These are phyloP conservation scores for Thalassophryne amazonica DNA, from an alignment of 2,797 vertebrate genomes.

Conservation along the genomic window DNA sequence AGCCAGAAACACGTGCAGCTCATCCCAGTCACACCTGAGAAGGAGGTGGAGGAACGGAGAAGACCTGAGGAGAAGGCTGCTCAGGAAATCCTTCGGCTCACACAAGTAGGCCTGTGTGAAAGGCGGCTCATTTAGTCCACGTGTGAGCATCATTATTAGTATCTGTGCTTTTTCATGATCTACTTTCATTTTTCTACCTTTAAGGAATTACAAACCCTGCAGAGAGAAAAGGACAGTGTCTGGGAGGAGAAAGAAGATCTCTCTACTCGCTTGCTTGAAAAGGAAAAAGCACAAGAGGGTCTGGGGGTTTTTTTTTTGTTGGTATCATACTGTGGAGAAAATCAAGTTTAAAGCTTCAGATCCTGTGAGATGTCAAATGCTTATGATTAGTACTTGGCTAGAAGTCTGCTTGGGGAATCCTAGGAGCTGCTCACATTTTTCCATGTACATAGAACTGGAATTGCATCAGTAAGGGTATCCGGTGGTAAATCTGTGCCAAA, in stretches of 20 bases:
- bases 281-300: slow-evolving; percentile 70
- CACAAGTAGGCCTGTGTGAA: slow-evolving; percentile 54
- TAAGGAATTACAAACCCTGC: slow-evolving; percentile 65
- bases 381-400: too few relatives aligned
- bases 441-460: too few relatives aligned
- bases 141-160: too few relatives aligned
- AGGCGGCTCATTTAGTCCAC: too few relatives aligned
- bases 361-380: too few relatives aligned
- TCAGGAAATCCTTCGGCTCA: slow-evolving; percentile 67
- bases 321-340: not conserved
- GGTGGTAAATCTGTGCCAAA: too few relatives aligned
- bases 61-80: slow-evolving; percentile 49
- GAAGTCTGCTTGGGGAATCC: too few relatives aligned
- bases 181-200: not conserved
- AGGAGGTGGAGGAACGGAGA: slow-evolving; percentile 60
- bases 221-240: slow-evolving; percentile 51
- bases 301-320: not conserved
- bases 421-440: too few relatives aligned
- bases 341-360: too few relatives aligned
- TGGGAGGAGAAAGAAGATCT: slow-evolving; percentile 66
- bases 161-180: not conserved
- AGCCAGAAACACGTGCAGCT: slow-evolving; percentile 25
- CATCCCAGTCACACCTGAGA: slow-evolving; percentile 41
- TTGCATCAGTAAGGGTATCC: too few relatives aligned
- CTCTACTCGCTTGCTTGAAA: slow-evolving; percentile 41